phyloP scores from a whole-genome alignment of 1,140 invertebrate genomes.

The Diorhabda elongata region DNA sequence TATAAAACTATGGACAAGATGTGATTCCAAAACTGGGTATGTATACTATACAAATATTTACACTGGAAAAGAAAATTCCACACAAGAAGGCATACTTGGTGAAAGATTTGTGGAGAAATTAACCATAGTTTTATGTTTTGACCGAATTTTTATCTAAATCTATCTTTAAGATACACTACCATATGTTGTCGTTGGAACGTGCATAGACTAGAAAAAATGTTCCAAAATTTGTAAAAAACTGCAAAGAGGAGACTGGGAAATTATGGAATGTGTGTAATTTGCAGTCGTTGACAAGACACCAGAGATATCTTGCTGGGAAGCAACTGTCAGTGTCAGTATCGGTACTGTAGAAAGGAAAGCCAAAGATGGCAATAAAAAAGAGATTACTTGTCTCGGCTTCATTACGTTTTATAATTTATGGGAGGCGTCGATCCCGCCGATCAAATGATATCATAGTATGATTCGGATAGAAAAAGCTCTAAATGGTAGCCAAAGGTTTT shows the following conservation, averaged over 20 bases:
- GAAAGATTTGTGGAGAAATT: too few relatives aligned
- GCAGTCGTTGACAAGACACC: too few relatives aligned
- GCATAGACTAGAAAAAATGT: conserved; percentile 19
- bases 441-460: too few relatives aligned
- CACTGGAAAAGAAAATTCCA: too few relatives aligned
- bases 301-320: too few relatives aligned
- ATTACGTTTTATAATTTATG: background rate
- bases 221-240: conserved; percentile 20
- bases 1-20: conserved; percentile 31
- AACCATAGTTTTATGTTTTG: conserved; percentile 2
- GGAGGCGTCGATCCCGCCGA: too few relatives aligned
- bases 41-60: too few relatives aligned
- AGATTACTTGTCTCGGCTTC: background rate
- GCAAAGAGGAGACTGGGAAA: conserved; percentile 9
- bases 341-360: too few relatives aligned
- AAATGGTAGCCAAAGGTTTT: conserved; percentile 2
- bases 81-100: too few relatives aligned
- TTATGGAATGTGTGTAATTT: background rate
- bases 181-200: conserved; percentile 9
- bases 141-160: conserved; percentile 15
- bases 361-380: too few relatives aligned
- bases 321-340: background rate
- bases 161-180: conserved; percentile 4
- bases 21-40: conserved; percentile 18
- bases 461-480: background rate